Conservation (phyloP, 2,888 invertebrate species). For the Strigamia maritima region DNA sequence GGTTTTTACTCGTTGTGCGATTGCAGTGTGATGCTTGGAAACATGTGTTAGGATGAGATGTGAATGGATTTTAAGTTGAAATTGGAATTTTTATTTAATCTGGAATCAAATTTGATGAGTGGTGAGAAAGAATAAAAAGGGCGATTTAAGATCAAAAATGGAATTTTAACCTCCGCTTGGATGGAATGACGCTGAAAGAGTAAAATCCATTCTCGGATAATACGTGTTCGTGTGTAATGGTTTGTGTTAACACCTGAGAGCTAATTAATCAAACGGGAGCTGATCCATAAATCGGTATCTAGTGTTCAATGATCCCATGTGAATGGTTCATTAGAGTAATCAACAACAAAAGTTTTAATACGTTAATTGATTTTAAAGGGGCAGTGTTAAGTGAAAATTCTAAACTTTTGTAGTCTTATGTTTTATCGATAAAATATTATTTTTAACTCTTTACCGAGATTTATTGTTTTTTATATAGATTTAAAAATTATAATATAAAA, state of each 20-base stretch:
- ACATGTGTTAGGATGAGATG: conserved; percentile 12
- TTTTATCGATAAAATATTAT: no score
- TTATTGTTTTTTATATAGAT: no score
- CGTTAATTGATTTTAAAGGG: background rate
- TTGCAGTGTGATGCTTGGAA: background rate
- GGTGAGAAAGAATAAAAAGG: background rate
- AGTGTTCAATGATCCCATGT: background rate
- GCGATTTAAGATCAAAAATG: conserved; percentile 27
- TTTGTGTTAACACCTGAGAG: conserved; percentile 22
- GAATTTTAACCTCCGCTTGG: background rate
- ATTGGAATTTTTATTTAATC: conserved; percentile 31
- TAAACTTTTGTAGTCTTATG: no score
- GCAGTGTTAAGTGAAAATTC: background rate
- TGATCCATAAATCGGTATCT: background rate
- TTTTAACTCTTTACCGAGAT: no score
- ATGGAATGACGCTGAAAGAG: background rate
- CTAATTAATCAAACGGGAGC: conserved; percentile 23
- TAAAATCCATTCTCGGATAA: conserved; percentile 13
- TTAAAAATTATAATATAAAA: no score
- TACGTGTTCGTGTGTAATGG: conserved; percentile 18
- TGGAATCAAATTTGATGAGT: background rate
- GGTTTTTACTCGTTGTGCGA: background rate
- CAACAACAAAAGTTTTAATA: background rate
- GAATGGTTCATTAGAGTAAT: conserved; percentile 10
- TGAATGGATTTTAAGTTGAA: conserved; percentile 18